phyloP scores from a whole-genome alignment of 2,113 vertebrate species.

The Aegithalos caudatus region DNA sequence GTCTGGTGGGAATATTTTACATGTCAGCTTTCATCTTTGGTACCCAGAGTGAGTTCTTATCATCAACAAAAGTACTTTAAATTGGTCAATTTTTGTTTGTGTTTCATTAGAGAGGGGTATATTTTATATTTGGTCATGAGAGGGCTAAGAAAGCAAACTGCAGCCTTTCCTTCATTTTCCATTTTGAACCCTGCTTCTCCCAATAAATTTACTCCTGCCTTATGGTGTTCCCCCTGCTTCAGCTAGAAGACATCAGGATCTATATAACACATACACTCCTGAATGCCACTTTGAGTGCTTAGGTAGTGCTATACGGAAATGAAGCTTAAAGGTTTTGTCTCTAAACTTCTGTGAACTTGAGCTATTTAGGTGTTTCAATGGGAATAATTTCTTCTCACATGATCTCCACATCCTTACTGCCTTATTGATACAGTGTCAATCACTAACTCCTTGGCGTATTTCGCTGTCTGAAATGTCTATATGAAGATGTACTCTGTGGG shows the following conservation, averaged over 20 bases:
- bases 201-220: neutral
- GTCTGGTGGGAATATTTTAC: neutral
- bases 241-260: neutral
- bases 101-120: accelerated
- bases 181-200: neutral
- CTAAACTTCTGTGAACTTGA: neutral
- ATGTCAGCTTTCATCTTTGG: neutral
- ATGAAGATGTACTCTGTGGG: neutral
- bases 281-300: neutral
- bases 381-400: neutral
- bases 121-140: neutral
- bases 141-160: neutral
- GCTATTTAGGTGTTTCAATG: neutral
- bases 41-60: too few relatives aligned
- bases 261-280: neutral
- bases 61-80: neutral
- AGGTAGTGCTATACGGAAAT: neutral
- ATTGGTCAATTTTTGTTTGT: neutral
- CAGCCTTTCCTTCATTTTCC: neutral
- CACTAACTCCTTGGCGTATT: neutral
- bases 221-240: neutral
- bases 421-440: neutral
- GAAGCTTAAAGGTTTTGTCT: neutral
- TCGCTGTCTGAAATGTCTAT: neutral
- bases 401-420: neutral